Evolutionary conservation across 2,113 vertebrate genomes (phyloP), one percentile per base, ranked within the genome.

Genomic region (Tragulus kanchil): DNA sequence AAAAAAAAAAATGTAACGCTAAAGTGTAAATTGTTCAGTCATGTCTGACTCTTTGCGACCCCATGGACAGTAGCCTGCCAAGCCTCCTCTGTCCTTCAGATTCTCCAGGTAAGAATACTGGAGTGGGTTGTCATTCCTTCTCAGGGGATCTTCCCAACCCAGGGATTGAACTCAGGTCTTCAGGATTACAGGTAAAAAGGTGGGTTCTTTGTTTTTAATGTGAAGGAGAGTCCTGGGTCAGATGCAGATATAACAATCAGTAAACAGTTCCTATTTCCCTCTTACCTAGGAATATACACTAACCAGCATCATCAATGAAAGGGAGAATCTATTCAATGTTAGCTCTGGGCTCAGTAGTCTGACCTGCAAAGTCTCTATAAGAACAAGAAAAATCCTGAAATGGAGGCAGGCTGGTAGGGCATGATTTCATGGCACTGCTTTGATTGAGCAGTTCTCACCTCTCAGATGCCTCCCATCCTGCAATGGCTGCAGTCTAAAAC

Each of bases 151-250:
- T 36, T 36, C 36, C 36, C 36, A 36, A 36, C 36, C 36, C 36
- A 36, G 36, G 36, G 36, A 36, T 36, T 36, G 36, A 36, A 36
- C 36, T 36, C 36, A 36, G 36, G 36, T 36, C 36, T 36, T 36
- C 36, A 36, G 36, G 36, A 36, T 36, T 36, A 36, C 36, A 36
- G 36, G 36, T 11, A 31, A 31, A 77, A 45, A 87, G 26, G 56
- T 42, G n/a, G 15, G 7, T 64, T 85, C 21, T 28, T 81, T 16
- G 23, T 92, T 93, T 69, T 77, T 64, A 97, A 94, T 88, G 54
- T 95, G 50, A 94, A 93, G 79, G 31, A 90, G 59, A 94, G 50
- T 91, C 12, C 21, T 93, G 50, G 65, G 54, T 25, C 69, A 82
- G 62, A 48, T 28, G 26, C 16, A 71, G 65, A 54, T 83, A 48